Base-by-base conservation (phyloP, 2,888 invertebrate genomes). In the Hypolimnas misippus region DNA sequence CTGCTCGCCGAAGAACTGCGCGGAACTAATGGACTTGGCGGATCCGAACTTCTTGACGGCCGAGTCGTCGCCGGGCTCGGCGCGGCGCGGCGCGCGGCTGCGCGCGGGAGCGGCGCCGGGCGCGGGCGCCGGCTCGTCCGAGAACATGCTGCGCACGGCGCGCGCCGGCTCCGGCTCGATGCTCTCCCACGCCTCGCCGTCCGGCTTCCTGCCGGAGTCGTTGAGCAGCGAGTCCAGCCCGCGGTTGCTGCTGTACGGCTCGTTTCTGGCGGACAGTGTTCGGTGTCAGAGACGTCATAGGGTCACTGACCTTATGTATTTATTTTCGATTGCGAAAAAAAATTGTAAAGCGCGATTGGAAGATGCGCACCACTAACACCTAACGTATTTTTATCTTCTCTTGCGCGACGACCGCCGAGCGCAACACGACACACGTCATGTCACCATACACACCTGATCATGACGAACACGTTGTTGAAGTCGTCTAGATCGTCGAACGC, bases 11-110 rank as follows among this genome's bases (percentile, higher is more conserved):
- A 99, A 99, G 93, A 95, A 99, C 92, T 98, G 98, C 80, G 98
- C 98, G 0, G 99, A 99, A 63, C 99, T 99, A 79, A 99, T 99
- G 12, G 98, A 97, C 87, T 99, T 99, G 2, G 99, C 98, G 74
- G 96, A 95, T 54, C 98, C 99, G 84, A 99, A 99, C 92, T 99
- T 99, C 89, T 97, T 97, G 84, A 97, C 97, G 19, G 98, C 98
- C 65, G 96, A 95, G 73, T 96, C 96, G 50, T 95, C 94, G 6
- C 92, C 89, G 58, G 38, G 70, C 31, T 49, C 68, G 63, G 29
- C 59, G 56, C 52, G 62, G 65, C 31, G 65, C 65, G 57, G 62
- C 65, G 40, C 17, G 70, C 59, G 58, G 70, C 10, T 10, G 57
- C 33, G 56, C 35, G 33, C 50, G 25, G 54, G 51, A 44, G 42